Base-by-base conservation (phyloP, 2,888 invertebrate species). In the Drosophila seclusa region DNA sequence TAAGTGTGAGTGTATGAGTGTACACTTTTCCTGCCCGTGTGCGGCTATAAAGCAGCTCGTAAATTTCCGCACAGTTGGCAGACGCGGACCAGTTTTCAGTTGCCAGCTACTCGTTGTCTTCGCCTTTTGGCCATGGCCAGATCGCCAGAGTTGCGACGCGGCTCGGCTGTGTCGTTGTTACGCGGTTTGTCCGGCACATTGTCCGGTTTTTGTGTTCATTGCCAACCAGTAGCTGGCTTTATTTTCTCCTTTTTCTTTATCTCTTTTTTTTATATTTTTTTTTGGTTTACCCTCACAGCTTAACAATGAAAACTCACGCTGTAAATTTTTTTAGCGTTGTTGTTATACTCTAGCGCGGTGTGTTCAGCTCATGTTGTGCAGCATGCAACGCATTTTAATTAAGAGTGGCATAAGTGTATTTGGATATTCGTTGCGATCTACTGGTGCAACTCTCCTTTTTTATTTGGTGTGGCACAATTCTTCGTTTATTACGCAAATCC, bases 401-500 rank as follows among this genome's bases (percentile, higher is more conserved):
- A n/a, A 18, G 27, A 7, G 18, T 18, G 67, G 5, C 18, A 8
- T 1, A 3, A 75, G 80, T 2, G 76, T 45, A 75, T 71, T 52
- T 29, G 2, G 1, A 2, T 7, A 27, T 11, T 63, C 62, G 42
- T 10, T 52, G 5, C 16, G 6, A 5, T 49, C 18, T 4, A 1
- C 13, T 53, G n/a, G n/a, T 1, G 2, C n/a, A 24, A 5, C 11
- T 11, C 24, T 49, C 6, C 24, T 34, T 64, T 59, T 63, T 64
- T 76, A 49, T 64, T 42, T 55, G 52, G 32, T 65, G 60, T 48
- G 69, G 63, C 64, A 45, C 81, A 73, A 58, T 74, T 70, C 83
- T 68, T 78, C 79, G 68, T 81, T 57, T 86, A 86, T 84, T 86
- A 86, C 88, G 88, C 83, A 79, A 88, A 81, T 88, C 87, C 86